These are phyloP conservation scores for Acanthopleura granulata DNA, from an alignment of 2,888 invertebrate genomes.

Conservation along the genomic window DNA sequence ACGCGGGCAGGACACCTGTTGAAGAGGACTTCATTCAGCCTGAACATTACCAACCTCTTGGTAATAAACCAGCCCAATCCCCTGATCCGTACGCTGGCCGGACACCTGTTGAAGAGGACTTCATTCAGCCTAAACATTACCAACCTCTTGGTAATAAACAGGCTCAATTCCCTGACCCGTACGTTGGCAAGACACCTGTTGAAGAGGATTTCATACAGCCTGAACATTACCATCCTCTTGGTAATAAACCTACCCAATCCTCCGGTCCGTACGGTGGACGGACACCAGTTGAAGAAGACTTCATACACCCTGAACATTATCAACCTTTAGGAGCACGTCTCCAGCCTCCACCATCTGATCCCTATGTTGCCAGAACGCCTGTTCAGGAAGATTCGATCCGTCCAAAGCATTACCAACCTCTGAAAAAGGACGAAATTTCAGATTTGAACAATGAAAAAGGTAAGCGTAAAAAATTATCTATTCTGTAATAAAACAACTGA, in stretches of 20 bases:
- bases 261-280: neutral
- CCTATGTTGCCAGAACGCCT: constrained; percentile 16
- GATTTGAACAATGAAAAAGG: too few relatives aligned
- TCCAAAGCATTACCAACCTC: neutral
- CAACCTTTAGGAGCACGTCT: neutral
- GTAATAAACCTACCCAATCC: neutral
- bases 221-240: constrained; percentile 18
- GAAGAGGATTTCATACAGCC: constrained; percentile 31
- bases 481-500: too few relatives aligned
- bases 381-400: constrained; percentile 28
- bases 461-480: too few relatives aligned
- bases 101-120: neutral
- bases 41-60: constrained; percentile 7
- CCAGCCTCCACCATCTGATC: neutral
- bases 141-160: neutral
- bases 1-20: neutral
- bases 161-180: neutral
- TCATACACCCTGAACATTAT: neutral
- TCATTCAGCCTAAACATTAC: neutral
- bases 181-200: constrained; percentile 23
- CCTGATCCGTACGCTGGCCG: neutral
- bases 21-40: constrained; percentile 1
- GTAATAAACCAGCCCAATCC: neutral
- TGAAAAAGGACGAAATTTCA: too few relatives aligned
- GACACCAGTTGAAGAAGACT: neutral